phyloP scores from a whole-genome alignment of 2,888 invertebrate species.

The Nebria brevicollis region DNA sequence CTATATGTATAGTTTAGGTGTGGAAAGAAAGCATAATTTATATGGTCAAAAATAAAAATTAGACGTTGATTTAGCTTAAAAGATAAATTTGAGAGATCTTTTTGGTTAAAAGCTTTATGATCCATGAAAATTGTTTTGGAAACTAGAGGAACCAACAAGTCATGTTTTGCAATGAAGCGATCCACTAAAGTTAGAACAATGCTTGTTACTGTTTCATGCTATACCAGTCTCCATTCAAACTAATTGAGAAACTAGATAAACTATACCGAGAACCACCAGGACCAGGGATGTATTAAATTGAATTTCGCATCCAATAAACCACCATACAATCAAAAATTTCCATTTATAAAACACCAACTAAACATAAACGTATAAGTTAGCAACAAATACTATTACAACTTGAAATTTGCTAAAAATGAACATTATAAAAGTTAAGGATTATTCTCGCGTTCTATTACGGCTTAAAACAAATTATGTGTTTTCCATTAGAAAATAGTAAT shows the following conservation, averaged over 20 bases:
- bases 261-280: background rate
- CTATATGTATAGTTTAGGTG: too few relatives aligned
- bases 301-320: background rate
- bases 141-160: constrained; percentile 8
- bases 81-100: background rate
- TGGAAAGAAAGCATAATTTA: background rate
- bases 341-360: background rate
- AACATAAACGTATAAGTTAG: background rate
- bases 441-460: too few relatives aligned
- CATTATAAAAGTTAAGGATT: too few relatives aligned
- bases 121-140: background rate
- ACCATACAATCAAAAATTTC: background rate
- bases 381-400: too few relatives aligned
- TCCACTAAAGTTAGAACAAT: constrained; percentile 18
- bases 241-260: constrained; percentile 18
- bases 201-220: constrained; percentile 11
- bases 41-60: background rate
- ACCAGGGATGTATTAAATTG: background rate
- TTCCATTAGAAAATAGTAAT: too few relatives aligned
- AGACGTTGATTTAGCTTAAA: background rate
- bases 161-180: constrained; percentile 19
- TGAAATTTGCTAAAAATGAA: too few relatives aligned
- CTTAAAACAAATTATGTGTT: too few relatives aligned
- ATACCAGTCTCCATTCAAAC: constrained; percentile 5
- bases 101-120: background rate